Evolutionary conservation across 2,797 vertebrate genomes (phyloP).

Genomic region (Podargus strigoides): DNA sequence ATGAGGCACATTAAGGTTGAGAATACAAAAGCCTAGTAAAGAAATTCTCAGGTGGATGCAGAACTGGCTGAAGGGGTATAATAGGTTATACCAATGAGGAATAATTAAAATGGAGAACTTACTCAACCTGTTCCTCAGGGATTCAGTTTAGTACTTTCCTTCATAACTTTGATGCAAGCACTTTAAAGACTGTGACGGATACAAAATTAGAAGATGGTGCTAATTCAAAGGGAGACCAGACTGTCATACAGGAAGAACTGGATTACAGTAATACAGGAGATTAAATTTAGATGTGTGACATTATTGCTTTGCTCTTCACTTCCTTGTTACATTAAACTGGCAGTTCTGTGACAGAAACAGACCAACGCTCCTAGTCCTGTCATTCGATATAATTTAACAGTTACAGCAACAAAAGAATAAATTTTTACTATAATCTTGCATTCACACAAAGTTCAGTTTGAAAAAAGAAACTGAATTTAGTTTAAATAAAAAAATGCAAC

Average conservation of each 20-base stretch:
- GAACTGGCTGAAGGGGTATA: neutral
- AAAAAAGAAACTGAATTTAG: neutral
- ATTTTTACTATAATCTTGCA: neutral
- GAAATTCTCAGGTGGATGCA: neutral
- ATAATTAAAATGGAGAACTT: neutral
- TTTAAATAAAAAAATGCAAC: neutral
- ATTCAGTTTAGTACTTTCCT: slow-evolving; percentile 31
- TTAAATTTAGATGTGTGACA: neutral
- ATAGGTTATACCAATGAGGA: neutral
- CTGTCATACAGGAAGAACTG: slow-evolving; percentile 33
- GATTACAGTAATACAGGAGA: neutral
- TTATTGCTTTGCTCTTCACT: neutral
- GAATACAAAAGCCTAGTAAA: neutral
- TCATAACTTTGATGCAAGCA: slow-evolving; percentile 33
- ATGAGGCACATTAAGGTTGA: neutral
- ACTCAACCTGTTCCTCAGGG: slow-evolving; percentile 18
- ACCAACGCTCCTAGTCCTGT: neutral
- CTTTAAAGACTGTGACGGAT: slow-evolving; percentile 15
- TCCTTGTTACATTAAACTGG: neutral
- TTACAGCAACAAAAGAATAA: neutral
- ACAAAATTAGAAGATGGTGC: slow-evolving; percentile 12
- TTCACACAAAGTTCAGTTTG: neutral
- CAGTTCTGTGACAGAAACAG: neutral
- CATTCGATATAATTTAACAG: neutral
- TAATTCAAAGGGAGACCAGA: slow-evolving; percentile 22